phyloP scores from a whole-genome alignment of 1,140 invertebrate species.

The Sitobion miscanthi region DNA sequence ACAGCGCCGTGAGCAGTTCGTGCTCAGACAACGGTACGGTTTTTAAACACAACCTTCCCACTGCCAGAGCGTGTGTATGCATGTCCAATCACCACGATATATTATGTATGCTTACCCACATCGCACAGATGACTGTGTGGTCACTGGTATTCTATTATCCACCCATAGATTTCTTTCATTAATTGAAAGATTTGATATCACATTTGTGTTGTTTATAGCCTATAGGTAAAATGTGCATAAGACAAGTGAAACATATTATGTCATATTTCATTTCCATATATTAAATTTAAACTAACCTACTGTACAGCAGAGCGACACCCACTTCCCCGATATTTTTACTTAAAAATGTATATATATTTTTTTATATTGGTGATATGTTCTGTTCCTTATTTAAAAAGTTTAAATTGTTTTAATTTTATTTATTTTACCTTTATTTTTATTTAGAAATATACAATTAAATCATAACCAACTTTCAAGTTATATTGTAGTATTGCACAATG shows the following conservation, averaged over 20 bases:
- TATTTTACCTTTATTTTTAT: no score
- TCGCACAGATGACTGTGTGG: not conserved
- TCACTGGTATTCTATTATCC: not conserved
- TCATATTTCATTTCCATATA: not conserved
- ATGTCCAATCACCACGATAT: not conserved
- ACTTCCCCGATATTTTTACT: no score
- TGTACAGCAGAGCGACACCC: no score
- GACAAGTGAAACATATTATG: not conserved
- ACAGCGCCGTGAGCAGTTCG: conserved; percentile 58
- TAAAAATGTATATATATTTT: no score
- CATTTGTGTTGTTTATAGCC: not conserved
- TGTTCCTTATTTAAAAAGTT: no score
- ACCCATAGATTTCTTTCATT: not conserved
- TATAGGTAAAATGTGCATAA: not conserved
- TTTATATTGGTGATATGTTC: no score
- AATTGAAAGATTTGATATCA: not conserved
- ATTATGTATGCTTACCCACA: not conserved
- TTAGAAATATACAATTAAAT: no score
- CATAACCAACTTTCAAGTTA: no score
- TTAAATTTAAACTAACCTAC: not conserved
- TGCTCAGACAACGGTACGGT: conserved; percentile 60
- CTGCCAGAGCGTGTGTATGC: no score
- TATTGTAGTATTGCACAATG: no score
- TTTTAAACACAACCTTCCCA: not conserved
- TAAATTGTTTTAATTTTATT: no score